Evolutionary conservation across 1,140 invertebrate genomes (phyloP).

Genomic region (Pseudobourletiella spinata): DNA sequence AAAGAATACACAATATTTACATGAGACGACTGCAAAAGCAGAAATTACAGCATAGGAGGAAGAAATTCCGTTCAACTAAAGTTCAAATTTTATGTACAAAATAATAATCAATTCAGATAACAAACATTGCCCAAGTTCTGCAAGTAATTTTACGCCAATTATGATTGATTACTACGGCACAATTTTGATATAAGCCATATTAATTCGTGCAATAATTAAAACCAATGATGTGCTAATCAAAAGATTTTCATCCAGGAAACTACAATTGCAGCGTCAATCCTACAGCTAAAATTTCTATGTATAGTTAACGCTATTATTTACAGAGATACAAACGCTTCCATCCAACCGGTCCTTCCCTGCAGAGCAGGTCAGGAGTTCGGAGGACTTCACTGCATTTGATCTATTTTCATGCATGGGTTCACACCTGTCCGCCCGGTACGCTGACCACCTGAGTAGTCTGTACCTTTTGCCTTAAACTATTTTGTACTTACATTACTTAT

Average conservation of each 20-base stretch:
- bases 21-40: not conserved
- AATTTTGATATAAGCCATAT: no score
- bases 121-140: not conserved
- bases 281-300: not conserved
- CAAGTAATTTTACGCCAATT: not conserved
- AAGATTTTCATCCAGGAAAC: not conserved
- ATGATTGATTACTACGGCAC: not conserved
- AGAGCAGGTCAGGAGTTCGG: not conserved
- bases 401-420: conserved; percentile 32
- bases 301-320: conserved; percentile 10
- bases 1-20: not conserved
- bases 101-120: no score
- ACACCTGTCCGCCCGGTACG: conserved; percentile 21
- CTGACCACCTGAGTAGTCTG: not conserved
- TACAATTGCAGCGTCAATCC: not conserved
- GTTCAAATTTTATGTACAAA: no score
- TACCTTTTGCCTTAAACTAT: conserved; percentile 5
- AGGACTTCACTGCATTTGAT: conserved; percentile 4
- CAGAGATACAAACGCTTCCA: conserved; percentile 12
- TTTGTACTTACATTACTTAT: not conserved
- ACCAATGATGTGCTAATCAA: not conserved
- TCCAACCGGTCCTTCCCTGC: not conserved
- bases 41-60: no score
- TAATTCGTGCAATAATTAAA: no score
- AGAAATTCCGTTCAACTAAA: no score